A percentile compares a stretch with the other conserved stretches of the same genome.
These are phyloP conservation scores for Euzophera pinguis DNA, from an alignment of 2,888 invertebrate genomes.

Conservation along the genomic window DNA sequence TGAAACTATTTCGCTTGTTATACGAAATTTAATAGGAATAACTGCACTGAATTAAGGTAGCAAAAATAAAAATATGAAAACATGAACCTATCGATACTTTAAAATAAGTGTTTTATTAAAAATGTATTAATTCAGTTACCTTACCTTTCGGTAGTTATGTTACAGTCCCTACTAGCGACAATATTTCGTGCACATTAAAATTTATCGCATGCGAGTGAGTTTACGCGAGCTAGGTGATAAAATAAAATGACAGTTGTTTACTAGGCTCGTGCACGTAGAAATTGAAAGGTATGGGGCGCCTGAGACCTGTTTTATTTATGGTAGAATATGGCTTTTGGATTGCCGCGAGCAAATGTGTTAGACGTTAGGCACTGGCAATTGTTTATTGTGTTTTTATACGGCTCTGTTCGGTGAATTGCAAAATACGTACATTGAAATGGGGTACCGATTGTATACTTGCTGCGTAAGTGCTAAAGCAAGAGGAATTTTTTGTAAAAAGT, in stretches of 20 bases:
- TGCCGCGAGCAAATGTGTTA: slow-evolving; percentile 50
- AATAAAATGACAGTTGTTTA: slow-evolving; percentile 80
- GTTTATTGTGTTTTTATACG: slow-evolving; percentile 9
- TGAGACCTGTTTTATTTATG: slow-evolving; percentile 75
- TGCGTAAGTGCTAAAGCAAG: no score
- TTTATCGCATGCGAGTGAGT: slow-evolving; percentile 71
- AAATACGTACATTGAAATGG: no score
- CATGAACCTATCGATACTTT: no score
- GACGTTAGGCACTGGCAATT: slow-evolving; percentile 10
- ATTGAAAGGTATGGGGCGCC: slow-evolving; percentile 77
- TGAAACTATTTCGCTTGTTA: no score
- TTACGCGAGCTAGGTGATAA: slow-evolving; percentile 75
- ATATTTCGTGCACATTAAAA: slow-evolving; percentile 76
- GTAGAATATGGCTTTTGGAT: slow-evolving; percentile 71
- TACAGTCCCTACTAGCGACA: slow-evolving; percentile 41
- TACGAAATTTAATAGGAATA: no score
- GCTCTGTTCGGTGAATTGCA: neutral
- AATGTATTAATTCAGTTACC: neutral
- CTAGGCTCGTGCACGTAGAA: slow-evolving; percentile 66
- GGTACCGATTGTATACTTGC: no score
- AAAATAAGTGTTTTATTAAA: neutral
- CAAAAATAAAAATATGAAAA: no score
- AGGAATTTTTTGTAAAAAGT: no score
- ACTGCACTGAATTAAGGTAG: no score
- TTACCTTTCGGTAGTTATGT: slow-evolving; percentile 1